These are phyloP conservation scores for Oreohelix idahoensis DNA, from an alignment of 1,140 invertebrate genomes.

Conservation along the genomic window DNA sequence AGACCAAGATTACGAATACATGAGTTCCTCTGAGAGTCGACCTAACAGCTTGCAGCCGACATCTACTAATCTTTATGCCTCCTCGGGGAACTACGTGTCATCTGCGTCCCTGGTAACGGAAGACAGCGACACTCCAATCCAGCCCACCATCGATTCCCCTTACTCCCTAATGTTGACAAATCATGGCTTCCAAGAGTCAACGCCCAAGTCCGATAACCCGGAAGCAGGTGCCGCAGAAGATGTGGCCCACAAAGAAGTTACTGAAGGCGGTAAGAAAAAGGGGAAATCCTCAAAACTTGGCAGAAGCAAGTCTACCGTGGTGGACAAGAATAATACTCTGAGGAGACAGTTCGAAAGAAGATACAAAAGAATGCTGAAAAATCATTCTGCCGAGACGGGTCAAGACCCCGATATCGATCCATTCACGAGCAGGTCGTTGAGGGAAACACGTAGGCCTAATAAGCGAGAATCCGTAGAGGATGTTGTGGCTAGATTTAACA, in stretches of 20 bases:
- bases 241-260: slow-evolving; percentile 13
- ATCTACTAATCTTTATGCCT: neutral
- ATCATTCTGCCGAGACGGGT: slow-evolving; percentile 45
- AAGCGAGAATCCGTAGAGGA: slow-evolving; percentile 49
- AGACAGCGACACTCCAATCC: slow-evolving; percentile 33
- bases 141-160: slow-evolving; percentile 33
- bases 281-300: slow-evolving; percentile 24
- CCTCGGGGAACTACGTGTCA: slow-evolving; percentile 14
- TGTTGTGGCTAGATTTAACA: slow-evolving; percentile 50
- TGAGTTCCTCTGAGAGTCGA: slow-evolving; percentile 44
- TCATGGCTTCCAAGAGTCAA: slow-evolving; percentile 39
- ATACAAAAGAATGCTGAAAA: slow-evolving; percentile 50
- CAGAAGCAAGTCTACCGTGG: slow-evolving; percentile 38
- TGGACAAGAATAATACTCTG: slow-evolving; percentile 56
- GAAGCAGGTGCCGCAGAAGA: neutral
- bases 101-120: slow-evolving; percentile 20
- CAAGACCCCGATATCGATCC: slow-evolving; percentile 42
- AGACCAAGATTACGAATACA: slow-evolving; percentile 54
- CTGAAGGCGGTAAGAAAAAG: slow-evolving; percentile 13
- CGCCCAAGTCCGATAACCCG: neutral
- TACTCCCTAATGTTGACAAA: slow-evolving; percentile 48
- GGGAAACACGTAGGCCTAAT: slow-evolving; percentile 17
- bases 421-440: slow-evolving; percentile 38
- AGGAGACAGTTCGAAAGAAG: slow-evolving; percentile 51
- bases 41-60: slow-evolving; percentile 16